Conservation (phyloP, 2,888 invertebrate species). For the Caenorhabditis sp. region DNA sequence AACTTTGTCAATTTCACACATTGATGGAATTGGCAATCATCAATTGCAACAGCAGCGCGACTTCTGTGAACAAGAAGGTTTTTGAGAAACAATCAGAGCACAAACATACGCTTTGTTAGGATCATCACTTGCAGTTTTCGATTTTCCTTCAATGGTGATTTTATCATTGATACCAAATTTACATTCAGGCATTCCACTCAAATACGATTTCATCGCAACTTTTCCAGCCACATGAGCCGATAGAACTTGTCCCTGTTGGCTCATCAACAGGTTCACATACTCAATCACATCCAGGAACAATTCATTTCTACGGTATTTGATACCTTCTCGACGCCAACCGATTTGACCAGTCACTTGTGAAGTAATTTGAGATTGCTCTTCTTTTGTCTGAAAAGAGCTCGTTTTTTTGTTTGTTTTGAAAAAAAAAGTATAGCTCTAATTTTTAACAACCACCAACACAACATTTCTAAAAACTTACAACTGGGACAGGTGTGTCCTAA, state of each 20-base stretch:
- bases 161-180: constrained; percentile 99
- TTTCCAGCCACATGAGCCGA: constrained; percentile 99
- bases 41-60: constrained; percentile 98
- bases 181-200: constrained; percentile 99
- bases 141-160: constrained; percentile 89
- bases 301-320: constrained; percentile 97
- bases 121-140: constrained; percentile 77
- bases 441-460: not conserved
- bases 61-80: constrained; percentile 71
- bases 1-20: constrained; percentile 99
- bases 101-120: constrained; percentile 77
- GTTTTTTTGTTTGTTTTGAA: not conserved
- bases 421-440: not conserved
- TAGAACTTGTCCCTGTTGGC: constrained; percentile 97
- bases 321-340: constrained; percentile 98
- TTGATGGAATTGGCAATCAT: constrained; percentile 99
- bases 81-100: not conserved
- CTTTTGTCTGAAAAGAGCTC: constrained; percentile 83
- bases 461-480: constrained; percentile 37
- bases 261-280: constrained; percentile 98
- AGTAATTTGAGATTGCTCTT: constrained; percentile 98
- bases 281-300: constrained; percentile 97
- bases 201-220: constrained; percentile 98
- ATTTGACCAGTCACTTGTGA: constrained; percentile 84
- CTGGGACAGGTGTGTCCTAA: constrained; percentile 47